A percentile compares a stretch with the other conserved stretches of the same genome.
Conservation (phyloP, 1,140 invertebrate species). For the Zaprionus ghesquierei region DNA sequence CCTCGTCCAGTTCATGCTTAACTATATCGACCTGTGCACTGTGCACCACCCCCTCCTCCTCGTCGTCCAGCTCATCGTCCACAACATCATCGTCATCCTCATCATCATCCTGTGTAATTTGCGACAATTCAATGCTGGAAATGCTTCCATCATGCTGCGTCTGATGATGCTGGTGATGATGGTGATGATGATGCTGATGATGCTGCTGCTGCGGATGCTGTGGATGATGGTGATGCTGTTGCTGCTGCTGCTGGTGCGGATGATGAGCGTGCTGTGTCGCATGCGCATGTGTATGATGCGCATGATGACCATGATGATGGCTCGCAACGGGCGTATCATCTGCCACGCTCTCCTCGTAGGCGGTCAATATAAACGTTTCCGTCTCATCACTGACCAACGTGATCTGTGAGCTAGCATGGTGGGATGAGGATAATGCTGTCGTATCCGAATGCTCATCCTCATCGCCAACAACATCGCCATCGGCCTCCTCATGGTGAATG, state of each 20-base stretch:
- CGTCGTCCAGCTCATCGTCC: constrained; percentile 64
- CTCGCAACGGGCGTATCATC: constrained; percentile 61
- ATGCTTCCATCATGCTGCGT: constrained; percentile 70
- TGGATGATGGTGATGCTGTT: constrained; percentile 40
- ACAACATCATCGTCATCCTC: constrained; percentile 65
- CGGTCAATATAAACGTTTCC: constrained; percentile 72
- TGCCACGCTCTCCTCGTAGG: constrained; percentile 75
- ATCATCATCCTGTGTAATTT: constrained; percentile 64
- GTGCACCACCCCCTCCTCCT: constrained; percentile 53
- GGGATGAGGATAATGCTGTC: constrained; percentile 47
- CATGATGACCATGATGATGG: constrained; percentile 43
- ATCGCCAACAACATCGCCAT: constrained; percentile 49
- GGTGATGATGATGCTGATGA: constrained; percentile 56
- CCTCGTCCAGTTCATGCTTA: constrained; percentile 76
- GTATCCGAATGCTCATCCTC: constrained; percentile 60
- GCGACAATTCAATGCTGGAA: constrained; percentile 70
- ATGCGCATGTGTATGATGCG: constrained; percentile 45
- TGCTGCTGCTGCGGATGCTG: constrained; percentile 49
- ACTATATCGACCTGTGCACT: constrained; percentile 69
- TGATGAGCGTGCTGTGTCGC: constrained; percentile 35
- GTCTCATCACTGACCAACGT: constrained; percentile 71
- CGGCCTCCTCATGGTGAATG: constrained; percentile 22
- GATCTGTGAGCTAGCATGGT: constrained; percentile 62
- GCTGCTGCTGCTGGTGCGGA: constrained; percentile 42
- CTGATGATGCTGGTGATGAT: constrained; percentile 55